Evolutionary conservation across 2,888 invertebrate species (phyloP), one percentile per base, ranked within the genome.

Genomic region (Andrena minutula): DNA sequence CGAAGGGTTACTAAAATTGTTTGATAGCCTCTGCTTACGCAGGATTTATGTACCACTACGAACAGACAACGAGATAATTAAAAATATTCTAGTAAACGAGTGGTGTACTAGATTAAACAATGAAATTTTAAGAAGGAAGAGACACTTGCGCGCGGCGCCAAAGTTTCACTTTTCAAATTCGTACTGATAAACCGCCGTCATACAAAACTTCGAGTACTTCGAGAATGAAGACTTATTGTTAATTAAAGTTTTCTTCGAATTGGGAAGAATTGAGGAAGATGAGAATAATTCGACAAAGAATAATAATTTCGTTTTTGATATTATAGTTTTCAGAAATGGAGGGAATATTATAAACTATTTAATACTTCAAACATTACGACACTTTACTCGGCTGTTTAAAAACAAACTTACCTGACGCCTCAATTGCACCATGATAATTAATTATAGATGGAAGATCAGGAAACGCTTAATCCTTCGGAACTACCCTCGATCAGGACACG

Each of bases 381-480:
- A 12, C 7, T 56, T 69, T 56, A 12, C 4, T 35, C 47, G 32
- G 2, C 12, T 8, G 2, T 30, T 32, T 61, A 16, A 41, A 56
- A 65, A 60, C 10, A 0, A 41, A 84, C 87, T 66, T 89, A 92
- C 92, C 91, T 92, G 92, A 66, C 88, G 90, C 63, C 91, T 86
- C 26, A 91, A 79, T 10, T 92, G 91, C 84, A 92, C 91, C 92
- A 92, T 92, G 75, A 75, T 90, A 76, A 70, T 41, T 4, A 20
- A 26, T 28, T 26, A 51, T 20, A 2, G 53, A 23, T 8, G n/a
- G 32, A 2, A 10, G 23, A 68, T 79, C 30, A 75, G 60, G 79
- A 71, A 80, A 76, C 41, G 49, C 51, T 41, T 69, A 74, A 66
- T 72, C 56, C 28, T 83, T 68, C 49, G 30, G n/a, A 60, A 8